Conservation (phyloP, 2,888 invertebrate species). For the Tetranychus piercei region DNA sequence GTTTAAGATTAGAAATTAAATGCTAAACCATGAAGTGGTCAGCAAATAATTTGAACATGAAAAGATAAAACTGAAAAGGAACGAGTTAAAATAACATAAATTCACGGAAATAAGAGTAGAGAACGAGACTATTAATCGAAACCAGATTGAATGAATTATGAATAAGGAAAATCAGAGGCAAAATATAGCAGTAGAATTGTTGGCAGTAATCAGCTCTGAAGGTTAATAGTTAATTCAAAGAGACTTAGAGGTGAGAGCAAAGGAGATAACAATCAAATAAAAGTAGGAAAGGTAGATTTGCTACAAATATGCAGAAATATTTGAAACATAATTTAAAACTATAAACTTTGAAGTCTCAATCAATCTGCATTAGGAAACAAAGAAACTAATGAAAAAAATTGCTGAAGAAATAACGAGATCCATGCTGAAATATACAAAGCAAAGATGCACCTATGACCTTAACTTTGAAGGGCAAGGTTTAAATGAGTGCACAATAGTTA, state of each 20-base stretch:
- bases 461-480: not conserved
- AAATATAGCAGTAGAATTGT: not conserved
- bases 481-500: not conserved
- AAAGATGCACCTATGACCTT: not conserved
- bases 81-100: not conserved
- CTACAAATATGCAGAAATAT: not conserved
- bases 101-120: not conserved
- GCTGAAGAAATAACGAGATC: not conserved
- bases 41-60: too few species aligned
- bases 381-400: not conserved
- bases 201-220: not conserved
- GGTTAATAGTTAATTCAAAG: not conserved
- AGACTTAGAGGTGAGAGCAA: not conserved
- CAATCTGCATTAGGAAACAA: too few species aligned
- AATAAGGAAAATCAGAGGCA: not conserved
- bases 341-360: too few species aligned
- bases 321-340: too few species aligned
- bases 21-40: too few species aligned
- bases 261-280: not conserved
- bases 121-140: not conserved
- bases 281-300: not conserved
- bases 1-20: too few species aligned
- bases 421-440: not conserved
- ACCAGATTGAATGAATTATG: not conserved
- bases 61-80: too few species aligned